These are phyloP conservation scores for Sebastes kiyomatsui DNA, from an alignment of 2,797 vertebrate species.

Conservation along the genomic window DNA sequence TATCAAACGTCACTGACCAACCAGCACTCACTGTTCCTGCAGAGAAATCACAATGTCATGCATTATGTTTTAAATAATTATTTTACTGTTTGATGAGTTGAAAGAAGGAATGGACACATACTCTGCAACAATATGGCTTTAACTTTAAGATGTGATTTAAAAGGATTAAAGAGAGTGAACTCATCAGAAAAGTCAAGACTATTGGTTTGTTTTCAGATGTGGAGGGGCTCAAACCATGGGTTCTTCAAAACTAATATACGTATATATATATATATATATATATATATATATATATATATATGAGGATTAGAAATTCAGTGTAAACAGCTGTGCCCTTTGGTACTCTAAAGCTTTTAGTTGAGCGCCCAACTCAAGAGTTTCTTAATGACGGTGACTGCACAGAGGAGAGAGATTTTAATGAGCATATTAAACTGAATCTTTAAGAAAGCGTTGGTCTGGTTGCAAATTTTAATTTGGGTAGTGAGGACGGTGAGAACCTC, in stretches of 20 bases:
- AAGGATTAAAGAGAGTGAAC: not conserved
- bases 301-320: no score
- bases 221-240: no score
- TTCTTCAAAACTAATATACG: not conserved
- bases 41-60: not conserved
- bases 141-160: not conserved
- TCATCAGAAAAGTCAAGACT: not conserved
- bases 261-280: no score
- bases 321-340: no score
- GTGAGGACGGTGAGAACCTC: not conserved
- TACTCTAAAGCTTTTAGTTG: no score
- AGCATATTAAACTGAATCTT: not conserved
- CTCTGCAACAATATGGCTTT: not conserved
- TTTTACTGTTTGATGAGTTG: not conserved
- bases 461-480: not conserved
- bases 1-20: slow-evolving; percentile 37
- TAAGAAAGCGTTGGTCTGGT: not conserved
- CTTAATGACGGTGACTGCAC: not conserved
- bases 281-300: no score
- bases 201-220: not conserved
- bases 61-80: not conserved
- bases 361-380: not conserved
- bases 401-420: not conserved
- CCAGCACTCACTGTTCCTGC: not conserved
- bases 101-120: not conserved